Base-by-base conservation (phyloP, 2,888 invertebrate species). In the Litoditis marina region DNA sequence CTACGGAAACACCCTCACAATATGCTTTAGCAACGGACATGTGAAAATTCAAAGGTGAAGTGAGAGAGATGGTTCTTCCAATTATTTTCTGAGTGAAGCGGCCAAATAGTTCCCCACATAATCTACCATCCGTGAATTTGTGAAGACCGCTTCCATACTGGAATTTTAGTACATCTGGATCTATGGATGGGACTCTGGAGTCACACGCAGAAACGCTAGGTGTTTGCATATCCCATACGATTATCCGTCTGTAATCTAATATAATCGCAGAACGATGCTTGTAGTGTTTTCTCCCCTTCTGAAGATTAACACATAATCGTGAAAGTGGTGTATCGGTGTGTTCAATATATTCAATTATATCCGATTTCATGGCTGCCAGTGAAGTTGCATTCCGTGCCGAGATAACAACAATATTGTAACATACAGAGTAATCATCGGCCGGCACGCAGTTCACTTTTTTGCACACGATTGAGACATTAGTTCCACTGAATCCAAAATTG, bases 401-500 rank as follows among this genome's bases (percentile, higher is more conserved):
- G 1, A 74, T n/a, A 1, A 68, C 31, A 46, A 76, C 56, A n/a
- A 73, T 58, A 32, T 70, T 65, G 36, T 60, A 70, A 4, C 61
- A 11, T 1, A 61, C 25, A 1, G 19, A 16, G n/a, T 49, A 11
- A 19, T 28, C 30, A 11, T 44, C 25, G 13, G 19, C 7, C 25
- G 19, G 44, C 19, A 44, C 44, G 19, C 44, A 25, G 16, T 53
- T 32, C n/a, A 32, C 32, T 27, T 36, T 31, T 47, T 67, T 54
- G 5, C 76, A 27, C 2, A 66, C 47, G 6, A 73, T 32, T 13
- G 63, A 63, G 11, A 69, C 63, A 57, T 76, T 77, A 2, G 75
- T 77, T 11, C 80, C 80, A 52, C 74, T 79, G 63, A 80, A 80
- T 25, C 80, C 80, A 62, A 80, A 80, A 25, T 73, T 74, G 63